Evolutionary conservation across 2,797 vertebrate genomes (phyloP), one percentile per base, ranked within the genome.

Genomic region (Chaunax sp.): DNA sequence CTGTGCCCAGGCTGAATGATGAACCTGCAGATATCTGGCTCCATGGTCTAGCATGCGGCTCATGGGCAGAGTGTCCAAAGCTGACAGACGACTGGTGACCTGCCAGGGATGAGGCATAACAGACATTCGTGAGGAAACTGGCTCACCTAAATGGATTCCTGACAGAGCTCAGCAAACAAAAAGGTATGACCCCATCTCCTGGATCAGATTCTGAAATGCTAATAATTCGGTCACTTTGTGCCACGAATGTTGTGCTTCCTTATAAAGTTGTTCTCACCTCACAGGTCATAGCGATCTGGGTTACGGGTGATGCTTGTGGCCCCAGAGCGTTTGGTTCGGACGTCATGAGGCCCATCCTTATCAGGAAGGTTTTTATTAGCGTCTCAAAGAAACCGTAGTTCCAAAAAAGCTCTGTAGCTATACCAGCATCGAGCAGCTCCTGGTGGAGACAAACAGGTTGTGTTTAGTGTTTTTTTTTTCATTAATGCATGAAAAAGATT

Each of bases 21-120:
- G 68, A 0, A 94, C 87, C 63, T 88, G 88, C 15, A 98, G 89
- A 56, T 96, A 98, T 72, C 74, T 90, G 22, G 87, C 85, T 5
- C 97, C 96, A 0, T 94, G 94, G 26, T 91, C 88, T 35, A 96
- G 75, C 66, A 95, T 76, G 9, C 67, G 69, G 74, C 82, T 95
- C 90, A 90, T 92, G 0, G 95, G 94, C 64, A 94, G 92, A 13
- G 76, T 91, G 74, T 93, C 85, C 1, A 95, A 4, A 0, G 89
- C 77, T 0, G 89, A 92, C 59, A 98, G 92, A 28, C 92, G 94
- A 59, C 72, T 92, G 2, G 87, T 92, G 67, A 91, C 81, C 91
- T 92, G 84, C 22, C 1, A 9, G 18, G 1, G 3, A 37, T 33
- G 3, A 47, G 25, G 1, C 12, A 15, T 3, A 14, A 12, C 11